Base-by-base conservation (phyloP, 2,113 vertebrate genomes). In the Alethe diademata region DNA sequence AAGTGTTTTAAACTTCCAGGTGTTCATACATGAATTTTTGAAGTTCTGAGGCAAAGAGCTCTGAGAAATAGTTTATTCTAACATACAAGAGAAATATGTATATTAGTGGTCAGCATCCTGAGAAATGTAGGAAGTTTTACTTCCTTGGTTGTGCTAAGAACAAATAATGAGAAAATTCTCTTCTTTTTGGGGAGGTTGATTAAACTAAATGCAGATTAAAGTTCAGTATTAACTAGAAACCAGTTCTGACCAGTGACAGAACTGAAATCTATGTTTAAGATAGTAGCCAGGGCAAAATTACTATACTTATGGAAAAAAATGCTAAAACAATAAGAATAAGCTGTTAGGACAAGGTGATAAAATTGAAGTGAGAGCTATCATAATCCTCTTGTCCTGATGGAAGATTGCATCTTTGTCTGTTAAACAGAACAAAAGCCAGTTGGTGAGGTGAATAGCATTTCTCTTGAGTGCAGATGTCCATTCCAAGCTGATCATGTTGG, bases 21-120 rank as follows among this genome's bases (percentile, higher is more conserved):
- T n/a, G 18, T 31, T 92, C 20, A 5, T 53, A 5, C 19, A 7
- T 14, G 22, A 58, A 24, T 50, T 76, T 83, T 45, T 69, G n/a
- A 76, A 76, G 40, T 62, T 95, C 20, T 88, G 78, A 81, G 18
- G 35, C 38, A 69, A 60, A 69, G 53, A 24, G 23, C 31, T n/a
- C 31, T 74, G 38, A 71, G 29, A 24, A 35, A 35, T 35, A 35
- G 35, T 35, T 35, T 35, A 35, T 35, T 35, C 35, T 72, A 69
- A 38, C 14, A 43, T 51, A n/a, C 5, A 26, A 50, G 56, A 78
- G 20, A 36, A 9, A 26, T 0, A 2, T 0, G 2, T 0, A 36
- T n/a, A 82, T 70, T 61, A 22, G 17, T 82, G 20, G 12, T 65
- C 22, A 51, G 19, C 36, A 31, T 43, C 2, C 0, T 60, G 42